Evolutionary conservation across 2,888 invertebrate species (phyloP).

Genomic region (Cremastobaeus sp.): DNA sequence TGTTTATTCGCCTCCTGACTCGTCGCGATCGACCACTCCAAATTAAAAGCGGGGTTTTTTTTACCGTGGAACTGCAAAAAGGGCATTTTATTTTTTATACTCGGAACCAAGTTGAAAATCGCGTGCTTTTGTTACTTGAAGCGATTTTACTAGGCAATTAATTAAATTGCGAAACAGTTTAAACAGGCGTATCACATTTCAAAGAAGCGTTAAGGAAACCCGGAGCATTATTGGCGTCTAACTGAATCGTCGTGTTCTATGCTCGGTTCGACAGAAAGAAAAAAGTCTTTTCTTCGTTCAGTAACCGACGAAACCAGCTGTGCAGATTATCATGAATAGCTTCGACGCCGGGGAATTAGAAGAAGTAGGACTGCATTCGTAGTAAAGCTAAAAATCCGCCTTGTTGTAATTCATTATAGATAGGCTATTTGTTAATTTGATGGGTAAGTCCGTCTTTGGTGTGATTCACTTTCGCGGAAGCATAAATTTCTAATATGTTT

Average conservation of each 20-base stretch:
- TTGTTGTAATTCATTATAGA: constrained; percentile 46
- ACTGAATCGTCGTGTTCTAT: constrained; percentile 28
- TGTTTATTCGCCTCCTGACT: too few species aligned
- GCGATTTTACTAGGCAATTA: constrained; percentile 1
- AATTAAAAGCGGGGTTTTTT: neutral
- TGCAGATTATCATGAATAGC: constrained; percentile 52
- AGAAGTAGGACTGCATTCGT: constrained; percentile 33
- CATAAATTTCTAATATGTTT: constrained; percentile 42
- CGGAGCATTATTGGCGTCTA: constrained; percentile 13
- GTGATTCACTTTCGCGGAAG: constrained; percentile 43
- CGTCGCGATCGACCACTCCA: too few species aligned
- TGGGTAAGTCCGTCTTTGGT: constrained; percentile 30
- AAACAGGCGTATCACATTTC: constrained; percentile 23
- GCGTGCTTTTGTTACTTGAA: constrained; percentile 8
- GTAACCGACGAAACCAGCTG: constrained; percentile 47
- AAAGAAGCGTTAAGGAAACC: constrained; percentile 28
- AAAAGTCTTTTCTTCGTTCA: constrained; percentile 50
- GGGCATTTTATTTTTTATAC: too few species aligned
- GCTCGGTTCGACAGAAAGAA: constrained; percentile 26
- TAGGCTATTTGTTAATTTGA: constrained; percentile 50
- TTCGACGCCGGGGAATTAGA: constrained; percentile 50
- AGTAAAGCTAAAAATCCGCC: constrained; percentile 35
- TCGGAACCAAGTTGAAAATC: neutral
- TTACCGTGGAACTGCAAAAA: neutral
- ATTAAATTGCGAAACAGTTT: constrained; percentile 12